phyloP scores from a whole-genome alignment of 2,113 vertebrate genomes.

The Nerophis lumbriciformis region DNA sequence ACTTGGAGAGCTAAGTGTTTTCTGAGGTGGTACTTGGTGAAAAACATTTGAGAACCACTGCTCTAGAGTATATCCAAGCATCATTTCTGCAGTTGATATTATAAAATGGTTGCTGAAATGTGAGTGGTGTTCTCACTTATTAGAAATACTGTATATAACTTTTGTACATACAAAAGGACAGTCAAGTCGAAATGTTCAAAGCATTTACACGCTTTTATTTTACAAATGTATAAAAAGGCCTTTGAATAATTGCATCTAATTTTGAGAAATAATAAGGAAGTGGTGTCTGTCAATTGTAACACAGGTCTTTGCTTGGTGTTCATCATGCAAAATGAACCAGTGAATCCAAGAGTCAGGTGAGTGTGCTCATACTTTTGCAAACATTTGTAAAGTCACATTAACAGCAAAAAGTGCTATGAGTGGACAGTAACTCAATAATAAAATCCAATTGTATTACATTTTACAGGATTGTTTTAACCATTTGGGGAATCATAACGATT shows the following conservation, averaged over 20 bases:
- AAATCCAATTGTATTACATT: background rate
- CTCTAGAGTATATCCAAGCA: too few species aligned
- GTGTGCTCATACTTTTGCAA: slow-evolving; percentile 22
- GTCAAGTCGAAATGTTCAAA: too few species aligned
- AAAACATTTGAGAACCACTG: too few species aligned
- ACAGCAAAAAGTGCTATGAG: background rate
- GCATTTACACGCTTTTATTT: background rate
- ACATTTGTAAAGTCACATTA: background rate
- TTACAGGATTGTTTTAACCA: slow-evolving; percentile 72
- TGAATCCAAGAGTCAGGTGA: slow-evolving; percentile 75
- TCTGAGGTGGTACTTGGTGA: too few species aligned
- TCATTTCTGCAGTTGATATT: too few species aligned
- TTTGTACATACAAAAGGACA: too few species aligned
- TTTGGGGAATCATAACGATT: slow-evolving; percentile 78
- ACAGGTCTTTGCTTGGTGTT: slow-evolving; percentile 88
- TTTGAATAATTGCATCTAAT: background rate
- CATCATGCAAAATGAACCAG: slow-evolving; percentile 64
- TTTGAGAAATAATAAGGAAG: background rate
- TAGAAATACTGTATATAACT: too few species aligned
- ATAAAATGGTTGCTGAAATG: too few species aligned
- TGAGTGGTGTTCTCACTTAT: too few species aligned
- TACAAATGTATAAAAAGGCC: background rate
- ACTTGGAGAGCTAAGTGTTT: too few species aligned
- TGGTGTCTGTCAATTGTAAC: slow-evolving; percentile 13
- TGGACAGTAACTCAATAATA: too few species aligned